A percentile compares a stretch with the other conserved stretches of the same genome.
These are phyloP conservation scores for Drosophila limbata DNA, from an alignment of 2,888 invertebrate genomes.

Conservation along the genomic window DNA sequence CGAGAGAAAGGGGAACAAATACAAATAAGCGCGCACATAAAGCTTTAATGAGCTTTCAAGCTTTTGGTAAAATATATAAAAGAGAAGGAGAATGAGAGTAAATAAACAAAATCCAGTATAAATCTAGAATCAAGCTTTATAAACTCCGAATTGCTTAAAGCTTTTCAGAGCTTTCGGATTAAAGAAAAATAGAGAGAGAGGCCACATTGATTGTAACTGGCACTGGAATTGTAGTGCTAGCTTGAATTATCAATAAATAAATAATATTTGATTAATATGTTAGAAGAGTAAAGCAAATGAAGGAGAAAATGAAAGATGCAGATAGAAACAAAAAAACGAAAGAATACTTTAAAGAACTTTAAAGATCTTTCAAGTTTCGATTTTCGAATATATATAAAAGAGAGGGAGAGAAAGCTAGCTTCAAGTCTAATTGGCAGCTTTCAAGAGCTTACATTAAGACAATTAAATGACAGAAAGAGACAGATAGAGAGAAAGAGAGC, in stretches of 20 bases:
- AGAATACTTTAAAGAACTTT: neutral
- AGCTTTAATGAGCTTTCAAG: neutral
- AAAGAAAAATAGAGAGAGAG: neutral
- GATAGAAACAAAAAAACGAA: neutral
- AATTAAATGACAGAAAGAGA: neutral
- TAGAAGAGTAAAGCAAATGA: neutral
- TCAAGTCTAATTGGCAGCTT: neutral
- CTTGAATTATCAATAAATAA: neutral
- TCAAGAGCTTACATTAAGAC: neutral
- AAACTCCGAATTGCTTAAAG: neutral
- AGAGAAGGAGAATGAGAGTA: neutral
- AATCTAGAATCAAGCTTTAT: neutral
- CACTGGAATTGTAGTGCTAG: neutral
- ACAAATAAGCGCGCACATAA: neutral
- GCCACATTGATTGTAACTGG: too few species aligned
- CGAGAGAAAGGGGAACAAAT: neutral
- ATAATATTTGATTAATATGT: neutral
- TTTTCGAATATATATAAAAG: neutral
- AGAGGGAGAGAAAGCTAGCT: neutral
- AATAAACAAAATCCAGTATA: neutral
- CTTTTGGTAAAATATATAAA: neutral
- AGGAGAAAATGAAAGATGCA: neutral
- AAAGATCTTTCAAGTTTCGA: neutral
- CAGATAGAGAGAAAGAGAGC: neutral
- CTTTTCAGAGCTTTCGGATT: neutral